These are phyloP conservation scores for Chloroclystis v-ata DNA, from an alignment of 2,888 invertebrate genomes.

Conservation along the genomic window DNA sequence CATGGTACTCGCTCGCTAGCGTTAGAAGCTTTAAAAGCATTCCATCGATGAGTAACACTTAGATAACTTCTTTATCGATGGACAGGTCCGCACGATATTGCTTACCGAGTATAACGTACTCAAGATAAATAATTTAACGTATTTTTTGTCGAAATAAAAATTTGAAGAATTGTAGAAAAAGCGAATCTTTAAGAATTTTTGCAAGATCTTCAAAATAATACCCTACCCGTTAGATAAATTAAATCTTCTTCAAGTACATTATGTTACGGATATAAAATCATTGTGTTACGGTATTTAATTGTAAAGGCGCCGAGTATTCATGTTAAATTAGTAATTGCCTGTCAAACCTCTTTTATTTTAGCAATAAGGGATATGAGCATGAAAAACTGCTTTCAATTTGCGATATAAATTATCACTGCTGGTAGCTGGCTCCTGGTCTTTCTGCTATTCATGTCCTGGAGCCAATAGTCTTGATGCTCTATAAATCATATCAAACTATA, in stretches of 20 bases:
- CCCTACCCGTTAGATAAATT: no score
- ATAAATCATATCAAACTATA: conserved; percentile 5
- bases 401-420: background rate
- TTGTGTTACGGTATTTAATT: no score
- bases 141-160: no score
- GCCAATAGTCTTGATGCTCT: background rate
- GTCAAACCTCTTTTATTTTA: background rate
- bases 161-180: no score
- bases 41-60: conserved; percentile 54
- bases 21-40: conserved; percentile 58
- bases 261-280: no score
- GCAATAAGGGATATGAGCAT: background rate
- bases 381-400: background rate
- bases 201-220: no score
- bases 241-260: no score
- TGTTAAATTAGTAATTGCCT: background rate
- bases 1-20: conserved; percentile 52
- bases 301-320: no score
- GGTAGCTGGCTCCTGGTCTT: background rate
- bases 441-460: background rate
- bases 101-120: conserved; percentile 9
- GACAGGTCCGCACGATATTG: conserved; percentile 19
- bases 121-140: background rate
- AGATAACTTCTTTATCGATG: conserved; percentile 33
- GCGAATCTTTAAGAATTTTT: no score